Evolutionary conservation across 2,888 invertebrate genomes (phyloP).

Genomic region (Meghimatium bilineatum): DNA sequence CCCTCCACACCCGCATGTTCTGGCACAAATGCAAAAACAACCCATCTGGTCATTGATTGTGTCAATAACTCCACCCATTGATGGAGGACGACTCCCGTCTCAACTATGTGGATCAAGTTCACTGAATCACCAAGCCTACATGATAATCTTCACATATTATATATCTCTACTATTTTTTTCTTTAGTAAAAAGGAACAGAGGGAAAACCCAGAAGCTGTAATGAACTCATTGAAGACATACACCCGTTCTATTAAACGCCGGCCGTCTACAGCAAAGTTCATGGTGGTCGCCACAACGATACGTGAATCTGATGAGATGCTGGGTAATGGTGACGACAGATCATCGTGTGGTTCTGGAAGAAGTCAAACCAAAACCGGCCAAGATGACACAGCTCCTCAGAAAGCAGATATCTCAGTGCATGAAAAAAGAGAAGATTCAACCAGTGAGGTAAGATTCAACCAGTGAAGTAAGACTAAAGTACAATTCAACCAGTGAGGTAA

Average conservation of each 20-base stretch:
- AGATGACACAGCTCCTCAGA: background rate
- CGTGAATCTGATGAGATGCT: slow-evolving; percentile 65
- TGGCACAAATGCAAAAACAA: too few species aligned
- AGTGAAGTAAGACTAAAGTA: background rate
- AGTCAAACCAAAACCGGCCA: background rate
- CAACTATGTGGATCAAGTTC: too few species aligned
- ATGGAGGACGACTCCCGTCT: too few species aligned
- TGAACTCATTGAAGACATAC: slow-evolving; percentile 93
- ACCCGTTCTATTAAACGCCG: slow-evolving; percentile 79
- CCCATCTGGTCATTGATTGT: too few species aligned
- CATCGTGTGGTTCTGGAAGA: slow-evolving; percentile 32
- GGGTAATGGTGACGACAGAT: slow-evolving; percentile 80
- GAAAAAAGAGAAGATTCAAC: background rate
- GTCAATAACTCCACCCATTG: too few species aligned
- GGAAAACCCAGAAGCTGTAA: slow-evolving; percentile 92
- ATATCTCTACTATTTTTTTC: background rate
- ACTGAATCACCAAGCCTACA: too few species aligned
- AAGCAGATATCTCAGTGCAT: background rate
- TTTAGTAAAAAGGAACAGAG: slow-evolving; percentile 84
- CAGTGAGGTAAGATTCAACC: background rate
- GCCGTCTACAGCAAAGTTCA: slow-evolving; percentile 55
- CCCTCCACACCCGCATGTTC: too few species aligned
- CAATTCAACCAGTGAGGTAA: background rate
- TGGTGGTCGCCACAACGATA: slow-evolving; percentile 61
- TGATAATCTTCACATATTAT: background rate